Evolutionary conservation across 1,140 invertebrate genomes (phyloP), one percentile per base, ranked within the genome.

Genomic region (Phortica variegata): DNA sequence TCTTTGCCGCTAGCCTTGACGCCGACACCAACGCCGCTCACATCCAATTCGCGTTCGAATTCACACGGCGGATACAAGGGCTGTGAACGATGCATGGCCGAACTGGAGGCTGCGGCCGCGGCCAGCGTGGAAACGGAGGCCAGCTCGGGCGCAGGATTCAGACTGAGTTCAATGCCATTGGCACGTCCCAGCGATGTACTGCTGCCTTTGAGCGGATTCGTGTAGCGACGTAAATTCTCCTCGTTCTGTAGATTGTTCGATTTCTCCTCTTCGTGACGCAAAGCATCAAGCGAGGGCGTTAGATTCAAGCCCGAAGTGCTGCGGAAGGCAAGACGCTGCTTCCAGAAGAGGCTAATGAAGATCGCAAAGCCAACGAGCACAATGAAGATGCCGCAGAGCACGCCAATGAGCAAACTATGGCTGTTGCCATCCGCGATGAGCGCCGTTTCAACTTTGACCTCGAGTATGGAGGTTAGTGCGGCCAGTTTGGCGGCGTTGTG

Each of bases 231-330:
- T 17, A 93, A 78, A 61, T 93, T 93, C 74, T 94, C 90, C 68
- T 93, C 90, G 73, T 93, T 93, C 69, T 93, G 90, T 33, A 92
- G 77, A 71, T 93, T 93, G 62, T 92, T 92, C 0, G 88, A 89
- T 63, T 92, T 91, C 60, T 92, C 89, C 72, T 91, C 87, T 58
- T 89, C 87, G 52, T 87, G 84, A 10, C 86, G 80, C 58, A 77
- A 80, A 58, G 79, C 83, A 54, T 77, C 82, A 56, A 80, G 79
- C 58, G 72, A 81, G 60, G 49, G 79, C 56, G 81, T 80, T 40
- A 81, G 60, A 59, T 81, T 81, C 31, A 80, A 75, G 15, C 79
- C 75, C 34, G 81, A 75, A 56, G 81, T 47, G 70, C 77, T 71
- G 70, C 81, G 57, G 69, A 82, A 58, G 63, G 79, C 73, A 71